Evolutionary conservation across 2,888 invertebrate genomes (phyloP), one percentile per base, ranked within the genome.

Genomic region (Scaptodrosophila latifasciaeformis): DNA sequence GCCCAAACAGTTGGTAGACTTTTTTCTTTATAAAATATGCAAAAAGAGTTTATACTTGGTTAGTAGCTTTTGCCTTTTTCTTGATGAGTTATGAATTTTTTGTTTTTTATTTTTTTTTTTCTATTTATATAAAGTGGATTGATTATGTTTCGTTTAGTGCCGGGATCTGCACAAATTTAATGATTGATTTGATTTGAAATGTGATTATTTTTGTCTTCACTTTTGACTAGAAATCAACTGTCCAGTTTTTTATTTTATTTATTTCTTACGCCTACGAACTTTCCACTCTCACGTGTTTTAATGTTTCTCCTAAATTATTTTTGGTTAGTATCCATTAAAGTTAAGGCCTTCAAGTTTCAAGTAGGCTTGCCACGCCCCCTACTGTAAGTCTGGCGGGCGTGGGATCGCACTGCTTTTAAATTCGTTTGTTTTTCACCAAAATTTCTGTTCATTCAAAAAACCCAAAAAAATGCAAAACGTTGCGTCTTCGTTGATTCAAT

Each of bases 381-480:
- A n/a, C n/a, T n/a, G n/a, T n/a, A n/a, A n/a, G n/a, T n/a, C n/a
- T n/a, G n/a, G n/a, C n/a, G n/a, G n/a, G n/a, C n/a, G n/a, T n/a
- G n/a, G n/a, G n/a, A n/a, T n/a, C n/a, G n/a, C n/a, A n/a, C n/a
- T n/a, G 75, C 67, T 60, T 69, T 27, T 76, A 76, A 76, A 76
- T 76, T 81, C 80, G 79, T 76, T 75, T 75, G 47, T 43, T 49
- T 47, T 51, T 60, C 43, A 31, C 39, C 58, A 51, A 53, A 54
- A 35, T 21, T 49, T 45, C 42, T 29, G 12, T 6, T 12, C 12
- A 31, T 37, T 42, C 30, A 50, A 50, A 49, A 56, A 55, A 49
- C 50, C 34, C 64, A 58, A 65, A 67, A 54, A 83, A 82, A 82
- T 82, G 83, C 83, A 84, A 79, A 67, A 71, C 58, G 44, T 40